A percentile compares a stretch with the other conserved stretches of the same genome.
Evolutionary conservation across 2,888 invertebrate genomes (phyloP).

Genomic region (Masnerella sp.): DNA sequence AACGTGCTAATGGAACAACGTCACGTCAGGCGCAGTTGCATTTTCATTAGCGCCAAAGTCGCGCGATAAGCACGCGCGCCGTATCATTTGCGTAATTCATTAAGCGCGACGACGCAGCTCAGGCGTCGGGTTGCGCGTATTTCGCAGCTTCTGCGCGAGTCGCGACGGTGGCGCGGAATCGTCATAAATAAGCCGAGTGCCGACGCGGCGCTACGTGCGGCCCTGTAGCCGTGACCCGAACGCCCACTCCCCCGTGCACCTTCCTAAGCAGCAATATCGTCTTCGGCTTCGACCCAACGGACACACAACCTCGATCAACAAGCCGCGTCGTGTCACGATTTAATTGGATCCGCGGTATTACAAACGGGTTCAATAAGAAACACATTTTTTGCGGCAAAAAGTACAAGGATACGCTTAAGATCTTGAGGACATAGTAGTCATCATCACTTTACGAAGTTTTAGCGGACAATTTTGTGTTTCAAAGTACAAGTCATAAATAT

Average conservation of each 20-base stretch:
- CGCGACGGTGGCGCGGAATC: conserved; percentile 13
- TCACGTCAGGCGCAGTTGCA: conserved; percentile 25
- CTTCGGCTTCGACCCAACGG: conserved; percentile 20
- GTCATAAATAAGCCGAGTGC: conserved; percentile 30
- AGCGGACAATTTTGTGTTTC: too few relatives aligned
- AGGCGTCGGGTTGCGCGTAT: conserved; percentile 14
- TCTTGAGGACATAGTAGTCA: too few relatives aligned
- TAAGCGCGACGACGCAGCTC: conserved; percentile 6
- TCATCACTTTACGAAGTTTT: too few relatives aligned
- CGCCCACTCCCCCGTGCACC: conserved; percentile 62
- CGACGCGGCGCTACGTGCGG: conserved; percentile 45
- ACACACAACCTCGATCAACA: conserved; percentile 35
- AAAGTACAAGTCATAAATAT: too few relatives aligned
- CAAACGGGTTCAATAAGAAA: too few relatives aligned
- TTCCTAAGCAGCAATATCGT: conserved; percentile 44
- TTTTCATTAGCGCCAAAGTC: conserved; percentile 25
- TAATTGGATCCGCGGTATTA: conserved; percentile 29
- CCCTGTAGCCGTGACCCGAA: conserved; percentile 65
- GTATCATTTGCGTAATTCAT: conserved; percentile 30
- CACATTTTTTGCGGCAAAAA: too few relatives aligned
- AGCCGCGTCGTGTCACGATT: conserved; percentile 26
- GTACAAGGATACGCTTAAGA: too few relatives aligned
- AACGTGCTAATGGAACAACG: conserved; percentile 15
- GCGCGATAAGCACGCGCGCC: conserved; percentile 10
- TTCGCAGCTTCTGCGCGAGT: conserved; percentile 12